Evolutionary conservation across 2,888 invertebrate genomes (phyloP).

Genomic region (Andrena flavipes): DNA sequence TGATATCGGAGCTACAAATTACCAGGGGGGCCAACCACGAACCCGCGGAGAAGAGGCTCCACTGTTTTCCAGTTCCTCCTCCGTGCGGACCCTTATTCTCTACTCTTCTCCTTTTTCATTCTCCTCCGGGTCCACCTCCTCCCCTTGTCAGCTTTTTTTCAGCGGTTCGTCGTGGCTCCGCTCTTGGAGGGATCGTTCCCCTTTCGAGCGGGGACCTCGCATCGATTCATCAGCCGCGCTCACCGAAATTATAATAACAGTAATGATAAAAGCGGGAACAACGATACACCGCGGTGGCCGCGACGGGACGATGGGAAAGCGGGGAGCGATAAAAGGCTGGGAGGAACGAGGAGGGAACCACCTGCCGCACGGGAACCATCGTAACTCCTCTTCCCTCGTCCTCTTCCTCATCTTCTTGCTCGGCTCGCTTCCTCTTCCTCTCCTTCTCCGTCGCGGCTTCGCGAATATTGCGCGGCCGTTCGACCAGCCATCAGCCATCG

Average conservation of each 20-base stretch:
- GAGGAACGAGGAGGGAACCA: slow-evolving; percentile 55
- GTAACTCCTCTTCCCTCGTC: slow-evolving; percentile 49
- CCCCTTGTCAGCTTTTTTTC: slow-evolving; percentile 15
- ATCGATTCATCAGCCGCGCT: slow-evolving; percentile 76
- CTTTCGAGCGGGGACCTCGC: slow-evolving; percentile 48
- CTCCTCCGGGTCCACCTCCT: slow-evolving; percentile 28
- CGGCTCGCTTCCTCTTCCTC: slow-evolving; percentile 48
- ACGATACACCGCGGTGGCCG: slow-evolving; percentile 51
- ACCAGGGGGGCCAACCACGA: slow-evolving; percentile 74
- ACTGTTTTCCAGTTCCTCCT: slow-evolving; percentile 63
- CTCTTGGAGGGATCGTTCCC: slow-evolving; percentile 12
- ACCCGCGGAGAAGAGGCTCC: slow-evolving; percentile 58
- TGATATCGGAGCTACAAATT: slow-evolving; percentile 79
- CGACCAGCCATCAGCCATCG: slow-evolving; percentile 64
- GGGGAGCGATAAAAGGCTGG: slow-evolving; percentile 10
- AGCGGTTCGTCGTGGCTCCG: slow-evolving; percentile 30
- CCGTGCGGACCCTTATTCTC: slow-evolving; percentile 28
- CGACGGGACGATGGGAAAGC: slow-evolving; percentile 59
- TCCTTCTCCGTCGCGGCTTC: slow-evolving; percentile 27
- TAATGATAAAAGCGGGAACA: slow-evolving; percentile 74
- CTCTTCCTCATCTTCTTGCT: slow-evolving; percentile 40
- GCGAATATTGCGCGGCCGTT: slow-evolving; percentile 47
- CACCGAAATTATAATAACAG: slow-evolving; percentile 80
- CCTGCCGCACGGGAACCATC: slow-evolving; percentile 72
- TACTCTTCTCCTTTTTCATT: slow-evolving; percentile 17